phyloP scores from a whole-genome alignment of 1,140 invertebrate genomes.

The Dendroctonus ponderosae region DNA sequence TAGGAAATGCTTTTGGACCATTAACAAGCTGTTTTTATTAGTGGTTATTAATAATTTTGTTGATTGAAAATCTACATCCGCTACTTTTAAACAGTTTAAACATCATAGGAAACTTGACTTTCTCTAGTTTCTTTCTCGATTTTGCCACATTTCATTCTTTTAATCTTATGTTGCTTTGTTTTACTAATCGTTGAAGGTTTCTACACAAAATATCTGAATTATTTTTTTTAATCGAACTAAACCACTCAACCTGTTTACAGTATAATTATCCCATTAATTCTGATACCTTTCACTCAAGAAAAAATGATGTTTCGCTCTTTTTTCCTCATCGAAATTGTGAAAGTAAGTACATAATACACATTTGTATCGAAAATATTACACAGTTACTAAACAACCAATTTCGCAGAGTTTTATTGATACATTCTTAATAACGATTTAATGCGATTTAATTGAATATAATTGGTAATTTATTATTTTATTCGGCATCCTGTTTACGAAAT shows the following conservation, averaged over 20 bases:
- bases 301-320: conserved; percentile 14
- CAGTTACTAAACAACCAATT: conserved; percentile 9
- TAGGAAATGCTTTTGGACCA: too few relatives aligned
- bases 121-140: too few relatives aligned
- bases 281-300: conserved; percentile 6
- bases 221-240: too few relatives aligned
- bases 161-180: too few relatives aligned
- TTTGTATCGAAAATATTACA: conserved; percentile 7
- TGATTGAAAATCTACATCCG: too few relatives aligned
- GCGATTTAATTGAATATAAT: conserved; percentile 6
- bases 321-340: conserved; percentile 7
- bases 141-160: too few relatives aligned
- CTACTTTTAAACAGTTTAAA: too few relatives aligned
- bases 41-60: too few relatives aligned
- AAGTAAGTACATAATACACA: conserved; percentile 11
- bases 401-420: conserved; percentile 16
- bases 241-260: neutral
- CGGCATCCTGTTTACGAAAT: conserved; percentile 8
- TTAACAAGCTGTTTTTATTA: too few relatives aligned
- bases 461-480: conserved; percentile 14
- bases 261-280: conserved; percentile 7
- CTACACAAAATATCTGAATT: too few relatives aligned
- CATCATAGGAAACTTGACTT: too few relatives aligned
- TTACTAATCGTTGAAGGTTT: too few relatives aligned
- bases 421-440: conserved; percentile 21